Base-by-base conservation (phyloP, 1,140 invertebrate species). In the Solenopsis fugax region DNA sequence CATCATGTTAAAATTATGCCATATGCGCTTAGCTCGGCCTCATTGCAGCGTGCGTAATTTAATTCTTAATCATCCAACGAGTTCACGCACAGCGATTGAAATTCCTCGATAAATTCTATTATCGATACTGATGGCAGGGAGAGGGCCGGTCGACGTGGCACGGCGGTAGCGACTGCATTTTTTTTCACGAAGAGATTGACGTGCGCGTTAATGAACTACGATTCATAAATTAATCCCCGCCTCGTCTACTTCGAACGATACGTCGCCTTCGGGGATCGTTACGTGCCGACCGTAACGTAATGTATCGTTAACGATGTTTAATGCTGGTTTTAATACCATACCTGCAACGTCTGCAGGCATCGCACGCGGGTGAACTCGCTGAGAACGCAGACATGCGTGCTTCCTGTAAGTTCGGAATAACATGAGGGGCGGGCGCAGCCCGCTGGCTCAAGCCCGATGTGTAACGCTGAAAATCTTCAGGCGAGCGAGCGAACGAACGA, bases 301-400 rank as follows among this genome's bases (percentile, higher is more conserved):
- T 24, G 67, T 81, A 81, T 69, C 64, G 48, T 81, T 71, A 81
- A 81, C 37, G 65, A 81, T 81, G 48, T 81, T 81, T 81, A 78
- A 78, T 78, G 45, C 58, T 62, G 45, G 21, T 45, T 78, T 78
- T 78, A 81, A 81, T 81, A 81, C n/a, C 24, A 81, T 81, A 81
- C n/a, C 24, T 56, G 77, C 64, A 69, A 81, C 67, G 80, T 82
- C 52, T 82, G 78, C 78, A 82, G 10, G 6, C 41, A 58, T 45
- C 45, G 54, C 41, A 54, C 52, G 50, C 24, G 45, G 41, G n/a
- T 13, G 45, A 75, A 62, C 41, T 82, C 73, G 80, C 54, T 60
- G 80, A 73, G 41, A 73, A 34, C 54, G 67, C 69, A 60, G 54
- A 58, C 80, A 73, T 54, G 56, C 69, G 24, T 71, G 78, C 50